Percentiles rank a stretch among this genome's conserved stretches.
These are phyloP conservation scores for Parazoanthus darwini DNA, from an alignment of 92 coral and sea anemone species.

Conservation along the genomic window DNA sequence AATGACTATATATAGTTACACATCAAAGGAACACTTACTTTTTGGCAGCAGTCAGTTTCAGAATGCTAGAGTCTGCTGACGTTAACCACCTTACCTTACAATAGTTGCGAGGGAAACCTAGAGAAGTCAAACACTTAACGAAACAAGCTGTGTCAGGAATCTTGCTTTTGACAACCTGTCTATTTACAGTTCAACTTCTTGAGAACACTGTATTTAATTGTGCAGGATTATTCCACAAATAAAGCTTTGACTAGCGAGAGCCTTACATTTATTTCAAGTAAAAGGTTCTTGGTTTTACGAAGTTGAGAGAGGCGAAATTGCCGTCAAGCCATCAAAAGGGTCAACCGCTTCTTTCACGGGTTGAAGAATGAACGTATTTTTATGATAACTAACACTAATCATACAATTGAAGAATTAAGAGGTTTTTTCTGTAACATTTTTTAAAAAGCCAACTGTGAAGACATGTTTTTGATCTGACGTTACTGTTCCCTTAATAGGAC, in stretches of 20 bases:
- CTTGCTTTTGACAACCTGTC: neutral
- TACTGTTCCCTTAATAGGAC: neutral
- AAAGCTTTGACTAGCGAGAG: neutral
- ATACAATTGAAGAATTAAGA: neutral
- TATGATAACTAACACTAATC: neutral
- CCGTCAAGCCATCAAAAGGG: neutral
- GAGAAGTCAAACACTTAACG: too few relatives aligned
- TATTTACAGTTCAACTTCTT: neutral
- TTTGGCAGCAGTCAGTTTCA: neutral
- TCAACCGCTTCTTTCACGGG: too few relatives aligned
- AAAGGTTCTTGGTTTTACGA: neutral
- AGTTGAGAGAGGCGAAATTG: too few relatives aligned
- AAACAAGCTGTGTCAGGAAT: neutral
- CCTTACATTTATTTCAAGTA: neutral
- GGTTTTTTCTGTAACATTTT: neutral
- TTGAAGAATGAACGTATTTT: neutral
- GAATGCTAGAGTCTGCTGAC: neutral
- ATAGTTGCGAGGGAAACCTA: neutral
- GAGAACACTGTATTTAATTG: neutral
- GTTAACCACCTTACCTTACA: neutral
- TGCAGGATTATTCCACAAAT: neutral
- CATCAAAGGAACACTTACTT: neutral
- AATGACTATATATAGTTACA: neutral
- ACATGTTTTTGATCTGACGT: too few relatives aligned
- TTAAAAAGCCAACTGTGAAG: neutral